A percentile compares a stretch with the other conserved stretches of the same genome.
Evolutionary conservation across 2,888 invertebrate genomes (phyloP).

Genomic region (Drosophila setosimentum): DNA sequence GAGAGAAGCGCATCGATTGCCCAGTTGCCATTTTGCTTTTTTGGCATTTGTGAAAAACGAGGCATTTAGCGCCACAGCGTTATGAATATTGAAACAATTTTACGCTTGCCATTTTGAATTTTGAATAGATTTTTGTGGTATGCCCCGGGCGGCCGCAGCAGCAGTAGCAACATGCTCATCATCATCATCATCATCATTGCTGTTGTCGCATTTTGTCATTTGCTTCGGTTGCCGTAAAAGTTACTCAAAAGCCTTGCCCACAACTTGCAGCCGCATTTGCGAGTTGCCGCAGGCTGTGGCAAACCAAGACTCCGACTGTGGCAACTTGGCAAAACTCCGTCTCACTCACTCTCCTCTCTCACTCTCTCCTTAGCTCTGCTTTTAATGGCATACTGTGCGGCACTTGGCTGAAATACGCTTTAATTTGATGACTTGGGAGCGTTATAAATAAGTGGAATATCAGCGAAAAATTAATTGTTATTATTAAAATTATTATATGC

Average conservation of each 20-base stretch:
- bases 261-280: constrained; percentile 35
- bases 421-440: constrained; percentile 16
- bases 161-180: background rate
- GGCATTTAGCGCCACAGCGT: constrained; percentile 76
- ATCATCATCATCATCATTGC: constrained; percentile 6
- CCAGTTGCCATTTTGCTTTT: constrained; percentile 29
- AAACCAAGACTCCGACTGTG: constrained; percentile 41
- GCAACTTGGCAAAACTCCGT: constrained; percentile 32
- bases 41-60: constrained; percentile 52
- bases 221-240: constrained; percentile 33
- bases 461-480: constrained; percentile 8
- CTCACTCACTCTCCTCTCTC: background rate
- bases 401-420: constrained; percentile 21
- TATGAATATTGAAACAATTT: constrained; percentile 82
- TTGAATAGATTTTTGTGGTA: constrained; percentile 66
- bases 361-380: background rate
- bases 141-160: constrained; percentile 16
- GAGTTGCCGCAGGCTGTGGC: constrained; percentile 48
- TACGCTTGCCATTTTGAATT: constrained; percentile 80
- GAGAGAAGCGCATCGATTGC: constrained; percentile 42
- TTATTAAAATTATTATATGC: background rate
- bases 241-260: constrained; percentile 23
- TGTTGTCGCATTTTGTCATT: constrained; percentile 10
- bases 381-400: constrained; percentile 46
- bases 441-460: constrained; percentile 27